These are phyloP conservation scores for Porites lobata DNA, from an alignment of 92 coral and sea anemone species.

Conservation along the genomic window DNA sequence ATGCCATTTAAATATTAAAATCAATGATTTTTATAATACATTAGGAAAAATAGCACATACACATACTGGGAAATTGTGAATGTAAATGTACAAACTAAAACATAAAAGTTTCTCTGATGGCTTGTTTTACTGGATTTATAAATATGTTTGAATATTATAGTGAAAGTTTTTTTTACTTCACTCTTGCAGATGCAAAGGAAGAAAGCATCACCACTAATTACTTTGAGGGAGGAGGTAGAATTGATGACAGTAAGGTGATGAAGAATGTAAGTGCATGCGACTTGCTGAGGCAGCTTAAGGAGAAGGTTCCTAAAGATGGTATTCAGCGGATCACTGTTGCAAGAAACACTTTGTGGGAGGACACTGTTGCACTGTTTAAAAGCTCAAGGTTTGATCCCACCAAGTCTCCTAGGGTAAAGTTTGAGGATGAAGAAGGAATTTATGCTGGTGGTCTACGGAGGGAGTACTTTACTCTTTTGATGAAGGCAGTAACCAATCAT, in stretches of 20 bases:
- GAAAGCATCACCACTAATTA: constrained; percentile 9
- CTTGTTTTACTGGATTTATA: constrained; percentile 8
- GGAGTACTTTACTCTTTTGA: constrained; percentile 65
- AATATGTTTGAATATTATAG: constrained; percentile 9
- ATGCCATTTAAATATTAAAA: constrained; percentile 3
- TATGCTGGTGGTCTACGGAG: constrained; percentile 66
- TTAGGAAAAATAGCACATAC: constrained; percentile 11
- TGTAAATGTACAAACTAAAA: constrained; percentile 6
- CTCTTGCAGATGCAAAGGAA: constrained; percentile 11
- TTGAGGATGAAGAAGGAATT: constrained; percentile 70
- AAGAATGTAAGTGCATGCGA: constrained; percentile 10
- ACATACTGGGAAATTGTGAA: constrained; percentile 7
- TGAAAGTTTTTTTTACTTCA: constrained; percentile 4
- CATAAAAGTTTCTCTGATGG: constrained; percentile 11
- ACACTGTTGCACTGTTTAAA: constrained; percentile 32
- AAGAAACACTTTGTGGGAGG: constrained; percentile 29
- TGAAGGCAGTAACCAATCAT: constrained; percentile 47
- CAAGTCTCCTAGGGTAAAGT: constrained; percentile 29
- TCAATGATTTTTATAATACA: constrained; percentile 6
- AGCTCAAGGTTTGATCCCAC: constrained; percentile 24
- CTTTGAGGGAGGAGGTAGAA: constrained; percentile 19
- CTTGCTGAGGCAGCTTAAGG: constrained; percentile 20
- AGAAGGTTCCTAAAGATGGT: constrained; percentile 18
- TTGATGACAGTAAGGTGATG: constrained; percentile 16
- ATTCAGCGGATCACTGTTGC: constrained; percentile 30